Percentiles rank a stretch among this genome's conserved stretches.
Evolutionary conservation across 2,888 invertebrate genomes (phyloP).

Genomic region (Ophion obscuratus): DNA sequence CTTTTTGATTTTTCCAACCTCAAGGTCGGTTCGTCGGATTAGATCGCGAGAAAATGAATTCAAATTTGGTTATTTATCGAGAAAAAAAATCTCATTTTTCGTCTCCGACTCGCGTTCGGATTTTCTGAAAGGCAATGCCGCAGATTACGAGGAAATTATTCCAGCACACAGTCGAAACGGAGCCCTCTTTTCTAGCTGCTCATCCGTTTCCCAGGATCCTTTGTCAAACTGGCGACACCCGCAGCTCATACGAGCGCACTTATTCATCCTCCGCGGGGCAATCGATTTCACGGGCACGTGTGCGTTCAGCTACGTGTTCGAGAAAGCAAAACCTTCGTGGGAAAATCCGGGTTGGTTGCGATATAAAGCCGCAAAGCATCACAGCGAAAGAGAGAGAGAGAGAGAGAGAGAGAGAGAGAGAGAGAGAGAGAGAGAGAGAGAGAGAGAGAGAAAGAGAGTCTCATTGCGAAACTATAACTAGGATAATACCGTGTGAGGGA

Average conservation of each 20-base stretch:
- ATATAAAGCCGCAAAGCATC: constrained; percentile 33
- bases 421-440: not conserved
- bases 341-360: constrained; percentile 34
- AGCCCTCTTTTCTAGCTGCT: constrained; percentile 1
- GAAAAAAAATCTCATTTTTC: not conserved
- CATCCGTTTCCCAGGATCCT: constrained; percentile 32
- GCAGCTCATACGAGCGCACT: constrained; percentile 34
- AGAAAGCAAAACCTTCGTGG: constrained; percentile 31
- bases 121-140: not conserved
- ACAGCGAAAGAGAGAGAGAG: not conserved
- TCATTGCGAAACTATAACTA: constrained; percentile 45
- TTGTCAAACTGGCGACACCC: constrained; percentile 41
- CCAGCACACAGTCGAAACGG: not conserved
- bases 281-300: constrained; percentile 37
- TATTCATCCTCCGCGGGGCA: constrained; percentile 40
- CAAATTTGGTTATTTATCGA: not conserved
- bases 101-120: no score
- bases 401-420: no score
- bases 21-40: no score
- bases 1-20: no score
- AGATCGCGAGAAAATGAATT: not conserved
- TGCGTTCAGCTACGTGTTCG: constrained; percentile 5
- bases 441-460: constrained; percentile 24
- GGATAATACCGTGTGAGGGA: constrained; percentile 50
- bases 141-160: constrained; percentile 10